Conservation (phyloP, 2,888 invertebrate genomes). For the Eupithecia pulchellata region DNA sequence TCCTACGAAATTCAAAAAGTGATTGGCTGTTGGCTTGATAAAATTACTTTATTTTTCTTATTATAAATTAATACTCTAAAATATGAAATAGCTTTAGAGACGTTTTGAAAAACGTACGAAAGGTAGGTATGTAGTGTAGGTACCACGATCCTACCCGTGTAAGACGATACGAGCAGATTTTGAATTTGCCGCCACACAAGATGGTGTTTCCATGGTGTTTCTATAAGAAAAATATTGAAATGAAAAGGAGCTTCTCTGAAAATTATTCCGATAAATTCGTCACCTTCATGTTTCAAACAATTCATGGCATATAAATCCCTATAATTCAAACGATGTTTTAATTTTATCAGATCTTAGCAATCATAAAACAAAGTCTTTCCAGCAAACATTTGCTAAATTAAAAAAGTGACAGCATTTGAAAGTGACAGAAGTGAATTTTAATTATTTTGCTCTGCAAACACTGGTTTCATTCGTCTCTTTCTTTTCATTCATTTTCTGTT, state of each 20-base stretch:
- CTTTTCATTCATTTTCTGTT: slow-evolving; percentile 79
- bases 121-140: no score
- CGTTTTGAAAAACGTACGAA: no score
- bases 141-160: neutral
- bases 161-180: slow-evolving; percentile 11
- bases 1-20: slow-evolving; percentile 44
- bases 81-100: neutral
- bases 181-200: slow-evolving; percentile 45
- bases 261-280: neutral
- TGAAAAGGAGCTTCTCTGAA: neutral
- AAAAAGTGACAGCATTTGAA: neutral
- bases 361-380: neutral
- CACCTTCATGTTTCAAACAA: neutral
- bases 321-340: neutral
- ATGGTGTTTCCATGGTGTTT: slow-evolving; percentile 31
- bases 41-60: neutral
- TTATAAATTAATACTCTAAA: neutral
- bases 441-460: slow-evolving; percentile 72
- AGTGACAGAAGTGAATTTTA: neutral
- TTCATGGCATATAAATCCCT: neutral
- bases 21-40: slow-evolving; percentile 4
- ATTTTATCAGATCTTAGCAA: neutral
- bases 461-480: slow-evolving; percentile 76
- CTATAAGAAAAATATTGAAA: slow-evolving; percentile 29
- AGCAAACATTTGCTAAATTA: neutral